Evolutionary conservation across 1,140 invertebrate species (phyloP), one percentile per base, ranked within the genome.

Genomic region (Idris sp.): DNA sequence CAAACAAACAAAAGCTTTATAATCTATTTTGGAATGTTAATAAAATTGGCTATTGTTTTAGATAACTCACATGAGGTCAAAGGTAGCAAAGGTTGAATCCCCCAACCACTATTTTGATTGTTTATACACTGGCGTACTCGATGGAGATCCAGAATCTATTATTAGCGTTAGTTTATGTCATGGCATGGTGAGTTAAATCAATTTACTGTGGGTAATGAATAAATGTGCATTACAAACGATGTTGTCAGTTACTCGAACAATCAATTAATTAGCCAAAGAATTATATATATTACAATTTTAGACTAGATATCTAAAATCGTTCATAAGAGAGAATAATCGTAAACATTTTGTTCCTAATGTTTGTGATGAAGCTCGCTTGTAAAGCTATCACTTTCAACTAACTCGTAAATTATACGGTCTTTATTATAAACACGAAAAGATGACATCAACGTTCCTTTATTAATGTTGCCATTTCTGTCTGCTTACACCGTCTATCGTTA

Each of bases 81-180:
- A 92, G 69, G 68, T 79, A 16, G 89, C 88, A 4, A 86, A 87
- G 58, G 77, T 81, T 14, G 84, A 87, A 61, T 84, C 84, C 3
- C 84, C 87, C 14, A 85, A 86, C 69, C 84, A 86, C 69, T 83
- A 87, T 41, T 79, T 88, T 25, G 89, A 90, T 9, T 94, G 93
- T 81, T 92, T 91, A 80, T 95, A 94, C 80, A 91, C 88, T 15
- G 93, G 93, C 40, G 84, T 84, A 48, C 89, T 95, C 7, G 83
- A 90, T 40, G 92, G 90, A n/a, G 92, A 93, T 82, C 83, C 86
- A 13, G 80, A 86, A 56, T 93, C 92, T 6, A 83, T 84, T 16
- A 92, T 94, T 13, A 89, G 91, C 14, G 91, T 94, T 68, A 93
- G 90, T 61, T 88, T 94, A 31, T 95, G 93, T 83, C 89, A 93